Percentiles rank a stretch among this genome's conserved stretches.
phyloP scores from a whole-genome alignment of 2,113 vertebrate species.

The Labeo rohita region DNA sequence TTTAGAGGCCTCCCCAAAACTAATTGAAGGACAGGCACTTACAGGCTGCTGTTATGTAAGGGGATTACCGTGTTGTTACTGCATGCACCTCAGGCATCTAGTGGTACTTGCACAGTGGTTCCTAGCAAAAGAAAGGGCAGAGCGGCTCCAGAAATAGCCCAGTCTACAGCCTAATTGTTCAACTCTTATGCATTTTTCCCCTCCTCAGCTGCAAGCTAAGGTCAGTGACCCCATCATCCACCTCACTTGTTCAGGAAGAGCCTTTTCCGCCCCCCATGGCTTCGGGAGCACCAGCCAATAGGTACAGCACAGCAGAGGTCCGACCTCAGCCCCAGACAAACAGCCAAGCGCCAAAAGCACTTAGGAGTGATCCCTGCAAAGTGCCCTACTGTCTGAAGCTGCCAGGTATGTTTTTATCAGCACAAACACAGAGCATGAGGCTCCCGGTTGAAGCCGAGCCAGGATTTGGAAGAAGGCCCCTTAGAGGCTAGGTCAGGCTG shows the following conservation, averaged over 20 bases:
- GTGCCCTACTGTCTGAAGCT: slow-evolving; percentile 71
- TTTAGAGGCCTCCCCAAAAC: slow-evolving; percentile 68
- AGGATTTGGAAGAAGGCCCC: slow-evolving; percentile 59
- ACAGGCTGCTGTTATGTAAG: slow-evolving; percentile 73
- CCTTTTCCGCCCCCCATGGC: slow-evolving; percentile 75
- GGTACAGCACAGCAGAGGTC: slow-evolving; percentile 71
- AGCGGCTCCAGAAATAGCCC: slow-evolving; percentile 74
- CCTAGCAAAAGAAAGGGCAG: slow-evolving; percentile 48
- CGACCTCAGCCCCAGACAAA: slow-evolving; percentile 70
- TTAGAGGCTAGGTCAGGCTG: slow-evolving; percentile 49
- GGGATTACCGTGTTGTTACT: slow-evolving; percentile 73
- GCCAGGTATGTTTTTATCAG: slow-evolving; percentile 76
- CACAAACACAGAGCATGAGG: slow-evolving; percentile 63
- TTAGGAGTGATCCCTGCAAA: slow-evolving; percentile 72
- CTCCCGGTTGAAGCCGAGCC: slow-evolving; percentile 66
- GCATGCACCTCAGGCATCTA: slow-evolving; percentile 59
- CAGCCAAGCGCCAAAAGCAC: slow-evolving; percentile 73
- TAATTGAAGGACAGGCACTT: slow-evolving; percentile 66
- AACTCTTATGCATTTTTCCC: slow-evolving; percentile 66
- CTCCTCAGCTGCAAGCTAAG: slow-evolving; percentile 76
- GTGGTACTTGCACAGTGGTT: slow-evolving; percentile 52
- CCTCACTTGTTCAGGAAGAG: slow-evolving; percentile 80
- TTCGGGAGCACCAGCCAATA: slow-evolving; percentile 68
- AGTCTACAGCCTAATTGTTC: slow-evolving; percentile 73
- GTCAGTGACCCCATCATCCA: slow-evolving; percentile 78